A percentile compares a stretch with the other conserved stretches of the same genome.
Evolutionary conservation across 2,797 vertebrate genomes (phyloP).

Genomic region (Taeniopygia guttata): DNA sequence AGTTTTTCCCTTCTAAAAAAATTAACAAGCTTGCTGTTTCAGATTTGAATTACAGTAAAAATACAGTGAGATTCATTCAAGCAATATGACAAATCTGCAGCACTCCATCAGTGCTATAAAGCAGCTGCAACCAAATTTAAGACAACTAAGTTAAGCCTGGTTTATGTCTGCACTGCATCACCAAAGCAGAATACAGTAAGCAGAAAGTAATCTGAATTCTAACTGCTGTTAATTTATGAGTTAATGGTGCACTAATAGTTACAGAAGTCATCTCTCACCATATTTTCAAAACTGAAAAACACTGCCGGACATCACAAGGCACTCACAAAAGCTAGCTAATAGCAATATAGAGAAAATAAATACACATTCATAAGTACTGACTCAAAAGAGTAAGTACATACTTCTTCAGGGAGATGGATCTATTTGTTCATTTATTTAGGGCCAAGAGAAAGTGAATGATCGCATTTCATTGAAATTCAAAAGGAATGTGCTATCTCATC

Average conservation of each 20-base stretch:
- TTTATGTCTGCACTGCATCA: not conserved
- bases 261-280: not conserved
- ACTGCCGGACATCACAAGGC: not conserved
- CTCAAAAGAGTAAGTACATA: not conserved
- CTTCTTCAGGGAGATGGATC: not conserved
- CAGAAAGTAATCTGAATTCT: not conserved
- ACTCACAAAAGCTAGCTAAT: not conserved
- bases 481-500: not conserved
- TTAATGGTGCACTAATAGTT: not conserved
- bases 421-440: not conserved
- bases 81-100: not conserved
- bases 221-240: not conserved
- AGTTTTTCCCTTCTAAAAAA: not conserved
- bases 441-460: not conserved
- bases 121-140: not conserved
- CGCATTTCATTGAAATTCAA: not conserved
- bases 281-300: not conserved
- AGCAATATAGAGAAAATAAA: not conserved
- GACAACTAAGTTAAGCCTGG: not conserved
- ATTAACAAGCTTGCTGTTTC: not conserved
- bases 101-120: not conserved
- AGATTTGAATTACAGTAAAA: not conserved
- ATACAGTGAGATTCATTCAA: not conserved
- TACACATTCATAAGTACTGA: not conserved
- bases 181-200: not conserved